Evolutionary conservation across 2,888 invertebrate species (phyloP).

Genomic region (Herminia tarsipennalis): DNA sequence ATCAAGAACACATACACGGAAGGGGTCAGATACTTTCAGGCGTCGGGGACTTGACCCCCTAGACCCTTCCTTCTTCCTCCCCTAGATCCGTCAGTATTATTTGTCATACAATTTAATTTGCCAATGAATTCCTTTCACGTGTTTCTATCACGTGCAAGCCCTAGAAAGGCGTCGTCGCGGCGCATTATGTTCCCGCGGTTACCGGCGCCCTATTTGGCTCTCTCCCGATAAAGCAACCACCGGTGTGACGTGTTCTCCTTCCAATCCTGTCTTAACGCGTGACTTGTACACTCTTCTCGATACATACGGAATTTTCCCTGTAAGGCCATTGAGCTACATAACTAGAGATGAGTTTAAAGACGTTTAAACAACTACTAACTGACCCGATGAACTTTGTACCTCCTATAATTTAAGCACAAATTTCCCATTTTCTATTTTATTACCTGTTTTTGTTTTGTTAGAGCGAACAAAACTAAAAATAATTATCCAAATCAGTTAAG

Average conservation of each 20-base stretch:
- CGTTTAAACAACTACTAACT: too few relatives aligned
- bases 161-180: neutral
- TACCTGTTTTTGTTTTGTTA: too few relatives aligned
- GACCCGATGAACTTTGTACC: too few relatives aligned
- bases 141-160: neutral
- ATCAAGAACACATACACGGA: too few relatives aligned
- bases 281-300: constrained; percentile 35
- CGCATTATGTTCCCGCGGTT: constrained; percentile 38
- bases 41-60: too few relatives aligned
- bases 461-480: too few relatives aligned
- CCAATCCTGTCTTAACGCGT: constrained; percentile 42
- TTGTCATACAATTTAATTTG: neutral
- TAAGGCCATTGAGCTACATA: constrained; percentile 11
- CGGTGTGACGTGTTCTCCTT: constrained; percentile 46
- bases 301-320: constrained; percentile 23
- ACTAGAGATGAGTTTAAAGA: too few relatives aligned
- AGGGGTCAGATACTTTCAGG: too few relatives aligned
- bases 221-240: constrained; percentile 51
- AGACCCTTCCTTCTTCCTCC: too few relatives aligned
- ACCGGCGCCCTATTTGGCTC: constrained; percentile 54
- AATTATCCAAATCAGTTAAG: too few relatives aligned
- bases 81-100: neutral
- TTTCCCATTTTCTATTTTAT: too few relatives aligned
- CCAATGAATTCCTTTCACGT: neutral
- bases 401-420: too few relatives aligned